A percentile compares a stretch with the other conserved stretches of the same genome.
Conservation (phyloP, 2,113 vertebrate genomes). For the Thamnaconus septentrionalis region DNA sequence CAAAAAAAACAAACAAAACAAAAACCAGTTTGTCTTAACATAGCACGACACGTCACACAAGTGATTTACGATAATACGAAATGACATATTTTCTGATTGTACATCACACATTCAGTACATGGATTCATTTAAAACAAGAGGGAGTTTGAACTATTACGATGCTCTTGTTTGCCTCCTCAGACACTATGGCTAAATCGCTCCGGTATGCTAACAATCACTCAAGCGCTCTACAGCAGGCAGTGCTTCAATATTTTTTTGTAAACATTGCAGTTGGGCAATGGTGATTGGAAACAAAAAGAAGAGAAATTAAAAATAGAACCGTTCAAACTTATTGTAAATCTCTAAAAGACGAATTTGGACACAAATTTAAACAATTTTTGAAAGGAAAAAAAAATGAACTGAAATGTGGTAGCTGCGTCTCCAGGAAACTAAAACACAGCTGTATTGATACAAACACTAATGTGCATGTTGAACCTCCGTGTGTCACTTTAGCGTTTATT, state of each 20-base stretch:
- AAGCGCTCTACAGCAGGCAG: constrained; percentile 36
- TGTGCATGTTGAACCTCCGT: constrained; percentile 23
- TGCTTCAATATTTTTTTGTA: constrained; percentile 52
- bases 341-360: too few relatives aligned
- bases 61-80: constrained; percentile 5
- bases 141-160: constrained; percentile 15
- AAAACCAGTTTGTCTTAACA: too few relatives aligned
- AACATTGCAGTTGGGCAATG: constrained; percentile 43
- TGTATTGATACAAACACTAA: constrained; percentile 8
- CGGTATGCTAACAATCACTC: neutral
- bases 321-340: too few relatives aligned
- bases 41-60: neutral
- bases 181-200: constrained; percentile 4
- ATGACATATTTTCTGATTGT: constrained; percentile 14
- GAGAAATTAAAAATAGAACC: neutral
- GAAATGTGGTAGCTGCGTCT: too few relatives aligned
- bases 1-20: constrained; percentile 6
- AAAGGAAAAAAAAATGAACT: neutral
- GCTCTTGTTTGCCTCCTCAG: constrained; percentile 17
- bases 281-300: constrained; percentile 1
- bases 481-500: neutral
- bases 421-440: constrained; percentile 2
- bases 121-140: constrained; percentile 8
- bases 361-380: neutral
- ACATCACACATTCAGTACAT: constrained; percentile 6